Base-by-base conservation (phyloP, 1,140 invertebrate species). In the Brachionus angularis region DNA sequence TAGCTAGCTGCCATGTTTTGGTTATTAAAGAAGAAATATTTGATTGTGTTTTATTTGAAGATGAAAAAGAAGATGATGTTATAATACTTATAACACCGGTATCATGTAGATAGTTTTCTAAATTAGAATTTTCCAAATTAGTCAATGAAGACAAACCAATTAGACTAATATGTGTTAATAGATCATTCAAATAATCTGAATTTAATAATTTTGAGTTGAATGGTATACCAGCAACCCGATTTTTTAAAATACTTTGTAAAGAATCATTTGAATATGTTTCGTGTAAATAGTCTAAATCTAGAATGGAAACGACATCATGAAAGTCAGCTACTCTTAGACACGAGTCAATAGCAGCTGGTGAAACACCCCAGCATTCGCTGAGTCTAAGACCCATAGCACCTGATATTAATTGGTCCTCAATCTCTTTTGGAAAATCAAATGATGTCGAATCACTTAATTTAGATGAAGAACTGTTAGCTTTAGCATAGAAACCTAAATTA, bases 241-340 rank as follows among this genome's bases (percentile, higher is more conserved):
- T 67, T 36, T 67, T 67, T 8, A 67, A 47, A 3, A 71, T 16
- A 44, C 21, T 55, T 12, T 34, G 34, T n/a, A 71, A 10, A 46
- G 18, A 47, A 36, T 47, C 42, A 47, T 46, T 47, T 46, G 29
- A 39, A 21, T 50, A 47, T 2, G 79, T 78, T 71, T 82, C 81
- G 58, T 82, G 81, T 21, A 81, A 73, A 3, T 79, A 81, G 61
- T 82, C 81, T 2, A 80, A 81, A 61, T 82, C 80, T 49, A 82
- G 78, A 61, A 79, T 78, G 1, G 80, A 74, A 18, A 16, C 10
- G 10, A 82, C 74, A 58, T 82, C 80, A 39, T 76, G 76, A 67
- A 76, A 75, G 1, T 80, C 79, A 4, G 80, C 80, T 36, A 80
- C 78, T 42, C 73, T 74, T 5, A 81, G 71, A 76, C 76, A 76